Conservation (phyloP, 1,140 invertebrate genomes). For the Drosophila ficusphila region DNA sequence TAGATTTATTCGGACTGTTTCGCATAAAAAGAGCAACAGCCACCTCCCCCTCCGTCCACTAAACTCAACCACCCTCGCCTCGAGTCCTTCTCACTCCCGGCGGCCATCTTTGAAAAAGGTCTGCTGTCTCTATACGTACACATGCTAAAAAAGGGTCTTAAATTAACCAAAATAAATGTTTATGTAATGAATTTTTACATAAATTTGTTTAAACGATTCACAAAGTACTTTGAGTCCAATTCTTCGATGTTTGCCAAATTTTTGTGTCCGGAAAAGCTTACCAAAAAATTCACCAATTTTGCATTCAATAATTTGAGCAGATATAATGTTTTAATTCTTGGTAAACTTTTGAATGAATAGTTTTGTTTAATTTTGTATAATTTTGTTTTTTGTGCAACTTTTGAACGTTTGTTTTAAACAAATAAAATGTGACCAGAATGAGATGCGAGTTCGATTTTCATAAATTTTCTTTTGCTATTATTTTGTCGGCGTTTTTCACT, state of each 20-base stretch:
- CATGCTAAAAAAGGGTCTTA: constrained; percentile 11
- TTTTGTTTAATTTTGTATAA: constrained; percentile 25
- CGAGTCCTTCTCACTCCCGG: constrained; percentile 27
- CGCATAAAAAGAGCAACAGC: constrained; percentile 49
- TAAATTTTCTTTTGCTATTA: constrained; percentile 53
- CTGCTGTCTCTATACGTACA: constrained; percentile 25
- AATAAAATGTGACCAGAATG: constrained; percentile 21
- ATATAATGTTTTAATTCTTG: constrained; percentile 40
- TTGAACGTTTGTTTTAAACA: constrained; percentile 27
- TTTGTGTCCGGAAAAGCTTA: constrained; percentile 44
- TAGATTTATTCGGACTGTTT: background rate
- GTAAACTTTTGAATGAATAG: constrained; percentile 57
- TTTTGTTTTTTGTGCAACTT: constrained; percentile 18
- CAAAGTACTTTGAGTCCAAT: constrained; percentile 9
- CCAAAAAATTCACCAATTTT: constrained; percentile 60
- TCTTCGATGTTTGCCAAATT: constrained; percentile 30
- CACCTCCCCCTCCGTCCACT: background rate
- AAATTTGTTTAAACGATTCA: constrained; percentile 31
- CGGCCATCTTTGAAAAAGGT: constrained; percentile 68
- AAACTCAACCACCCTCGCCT: constrained; percentile 9
- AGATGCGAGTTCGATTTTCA: constrained; percentile 28
- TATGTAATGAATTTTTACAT: background rate
- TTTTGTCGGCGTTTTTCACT: constrained; percentile 73
- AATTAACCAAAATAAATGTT: constrained; percentile 15
- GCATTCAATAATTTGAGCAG: constrained; percentile 20